phyloP scores from a whole-genome alignment of 2,113 vertebrate genomes.

The Crotophaga sulcirostris region DNA sequence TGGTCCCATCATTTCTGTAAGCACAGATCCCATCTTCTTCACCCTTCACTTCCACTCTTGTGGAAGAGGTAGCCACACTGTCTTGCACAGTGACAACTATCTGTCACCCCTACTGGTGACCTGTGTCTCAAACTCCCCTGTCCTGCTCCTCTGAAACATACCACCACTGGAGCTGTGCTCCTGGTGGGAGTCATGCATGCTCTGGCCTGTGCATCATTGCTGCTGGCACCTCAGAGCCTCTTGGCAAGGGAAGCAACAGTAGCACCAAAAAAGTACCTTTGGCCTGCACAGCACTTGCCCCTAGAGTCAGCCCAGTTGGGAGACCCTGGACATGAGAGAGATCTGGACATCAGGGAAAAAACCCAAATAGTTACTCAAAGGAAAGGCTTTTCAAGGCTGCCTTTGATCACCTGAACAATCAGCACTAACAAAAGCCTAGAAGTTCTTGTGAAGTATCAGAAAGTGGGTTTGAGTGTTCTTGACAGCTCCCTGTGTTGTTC shows the following conservation, averaged over 20 bases:
- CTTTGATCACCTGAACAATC: not conserved
- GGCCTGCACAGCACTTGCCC: not conserved
- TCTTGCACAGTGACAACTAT: not conserved
- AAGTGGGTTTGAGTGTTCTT: not conserved
- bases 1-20: not conserved
- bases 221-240: not conserved
- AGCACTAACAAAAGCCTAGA: not conserved
- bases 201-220: not conserved
- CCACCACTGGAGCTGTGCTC: not conserved
- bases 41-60: not conserved
- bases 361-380: not conserved
- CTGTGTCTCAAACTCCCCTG: not conserved
- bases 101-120: not conserved
- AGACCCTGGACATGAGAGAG: not conserved
- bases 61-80: not conserved
- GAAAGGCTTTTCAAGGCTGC: not conserved
- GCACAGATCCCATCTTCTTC: not conserved
- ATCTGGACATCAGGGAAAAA: not conserved
- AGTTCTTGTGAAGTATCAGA: not conserved
- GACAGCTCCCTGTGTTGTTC: not conserved
- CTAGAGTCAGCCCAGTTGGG: not conserved
- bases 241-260: not conserved
- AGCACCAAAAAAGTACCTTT: fast-evolving
- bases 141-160: not conserved
- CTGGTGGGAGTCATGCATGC: not conserved